Evolutionary conservation across 2,113 vertebrate species (phyloP), one percentile per base, ranked within the genome.

Genomic region (Nannospalax galili): DNA sequence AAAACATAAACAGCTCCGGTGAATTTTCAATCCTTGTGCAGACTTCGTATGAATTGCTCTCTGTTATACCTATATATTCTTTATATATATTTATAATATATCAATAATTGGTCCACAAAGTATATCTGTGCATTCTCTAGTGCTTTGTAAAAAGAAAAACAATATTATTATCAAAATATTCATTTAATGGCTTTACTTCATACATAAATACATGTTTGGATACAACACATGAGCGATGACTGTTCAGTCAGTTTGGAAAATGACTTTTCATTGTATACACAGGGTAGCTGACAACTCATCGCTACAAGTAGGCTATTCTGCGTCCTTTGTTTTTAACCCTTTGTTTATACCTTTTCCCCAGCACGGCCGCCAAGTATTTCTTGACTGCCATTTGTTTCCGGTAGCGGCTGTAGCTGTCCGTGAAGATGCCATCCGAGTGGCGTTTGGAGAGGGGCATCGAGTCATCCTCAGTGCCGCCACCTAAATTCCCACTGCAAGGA

Each of bases 311-410:
- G 78, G 99, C 98, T 99, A 99, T 98, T 98, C 99, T 99, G 97
- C 99, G 99, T 99, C 99, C 99, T 99, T 99, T 99, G 99, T 99
- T 99, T 99, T 99, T 99, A 99, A 99, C 98, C 99, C 99, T 99
- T 98, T 99, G 99, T 99, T 99, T 99, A 99, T 99, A 99, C 99
- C 99, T 99, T 99, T 99, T 99, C 98, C 99, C 99, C 97, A 99
- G 98, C 98, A 99, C 99, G 0, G 99, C 99, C 37, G 99, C 99
- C 99, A 99, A 99, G 98, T 99, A 99, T 98, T 99, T 99, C 99
- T 99, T 99, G 98, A 99, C 99, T 96, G 99, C 99, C 99, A 99
- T 99, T 99, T 99, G 99, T 98, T 99, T 99, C 97, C 99, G 98
- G 98, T 99, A 99, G 98, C 99, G 99, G 98, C 99, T 99, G 99